phyloP scores from a whole-genome alignment of 2,888 invertebrate species.

The Limnephilus auricula region DNA sequence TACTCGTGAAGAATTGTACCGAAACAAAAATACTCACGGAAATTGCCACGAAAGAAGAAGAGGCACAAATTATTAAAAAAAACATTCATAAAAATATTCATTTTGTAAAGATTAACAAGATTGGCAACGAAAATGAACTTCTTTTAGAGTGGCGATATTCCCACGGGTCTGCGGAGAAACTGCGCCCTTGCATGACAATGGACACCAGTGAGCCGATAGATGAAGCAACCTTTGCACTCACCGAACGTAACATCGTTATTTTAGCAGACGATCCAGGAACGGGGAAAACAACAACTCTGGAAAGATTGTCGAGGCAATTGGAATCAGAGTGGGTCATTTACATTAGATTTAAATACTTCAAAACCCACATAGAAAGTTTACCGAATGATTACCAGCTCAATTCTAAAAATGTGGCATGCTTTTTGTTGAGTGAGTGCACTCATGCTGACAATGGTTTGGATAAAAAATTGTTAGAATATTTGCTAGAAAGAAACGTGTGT shows the following conservation, averaged over 20 bases:
- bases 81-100: neutral
- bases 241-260: neutral
- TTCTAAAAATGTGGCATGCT: neutral
- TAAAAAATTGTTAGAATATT: neutral
- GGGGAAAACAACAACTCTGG: neutral
- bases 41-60: neutral
- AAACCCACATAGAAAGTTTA: neutral
- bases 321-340: neutral
- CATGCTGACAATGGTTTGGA: neutral
- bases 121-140: neutral
- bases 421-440: neutral
- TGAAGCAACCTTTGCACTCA: neutral
- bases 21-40: neutral
- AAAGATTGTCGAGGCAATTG: neutral
- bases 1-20: neutral
- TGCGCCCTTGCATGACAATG: neutral
- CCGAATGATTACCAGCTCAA: neutral
- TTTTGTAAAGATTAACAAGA: neutral
- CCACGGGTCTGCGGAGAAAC: neutral
- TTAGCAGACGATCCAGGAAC: slow-evolving; percentile 1
- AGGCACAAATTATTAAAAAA: neutral
- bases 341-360: neutral
- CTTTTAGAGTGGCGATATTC: neutral
- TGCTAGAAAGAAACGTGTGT: neutral
- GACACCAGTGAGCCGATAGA: neutral